Conservation (phyloP, 2,888 invertebrate species). For the Drosophila neutralis region DNA sequence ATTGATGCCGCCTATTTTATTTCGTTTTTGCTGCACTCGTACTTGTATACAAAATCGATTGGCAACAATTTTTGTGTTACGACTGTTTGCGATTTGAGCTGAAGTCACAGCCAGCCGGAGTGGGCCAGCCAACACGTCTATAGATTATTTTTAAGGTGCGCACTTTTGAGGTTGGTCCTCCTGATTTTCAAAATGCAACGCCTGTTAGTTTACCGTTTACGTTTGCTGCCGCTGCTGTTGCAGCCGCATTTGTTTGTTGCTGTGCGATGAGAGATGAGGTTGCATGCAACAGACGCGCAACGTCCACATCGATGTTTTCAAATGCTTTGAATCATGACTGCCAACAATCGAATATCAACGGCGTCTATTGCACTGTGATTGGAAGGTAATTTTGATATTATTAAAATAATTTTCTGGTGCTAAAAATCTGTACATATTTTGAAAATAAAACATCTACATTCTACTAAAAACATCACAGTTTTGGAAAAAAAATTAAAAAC, state of each 20-base stretch:
- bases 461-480: background rate
- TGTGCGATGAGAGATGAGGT: conserved; percentile 70
- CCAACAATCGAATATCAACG: conserved; percentile 76
- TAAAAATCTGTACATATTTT: background rate
- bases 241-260: conserved; percentile 25
- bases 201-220: conserved; percentile 81
- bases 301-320: conserved; percentile 61
- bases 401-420: background rate
- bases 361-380: conserved; percentile 42
- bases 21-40: conserved; percentile 42
- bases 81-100: conserved; percentile 61
- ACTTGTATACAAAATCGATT: conserved; percentile 68
- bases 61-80: conserved; percentile 71
- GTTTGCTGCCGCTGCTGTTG: conserved; percentile 30
- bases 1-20: conserved; percentile 71
- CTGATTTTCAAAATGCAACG: conserved; percentile 80
- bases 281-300: conserved; percentile 73
- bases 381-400: background rate
- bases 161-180: conserved; percentile 81
- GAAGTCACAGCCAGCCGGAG: conserved; percentile 54
- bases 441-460: background rate
- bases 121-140: conserved; percentile 73
- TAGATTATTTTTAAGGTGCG: conserved; percentile 80
- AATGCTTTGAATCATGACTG: conserved; percentile 79
- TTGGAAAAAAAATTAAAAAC: background rate